These are phyloP conservation scores for Ctenopoma multispine DNA, from an alignment of 2,797 vertebrate genomes.

Conservation along the genomic window DNA sequence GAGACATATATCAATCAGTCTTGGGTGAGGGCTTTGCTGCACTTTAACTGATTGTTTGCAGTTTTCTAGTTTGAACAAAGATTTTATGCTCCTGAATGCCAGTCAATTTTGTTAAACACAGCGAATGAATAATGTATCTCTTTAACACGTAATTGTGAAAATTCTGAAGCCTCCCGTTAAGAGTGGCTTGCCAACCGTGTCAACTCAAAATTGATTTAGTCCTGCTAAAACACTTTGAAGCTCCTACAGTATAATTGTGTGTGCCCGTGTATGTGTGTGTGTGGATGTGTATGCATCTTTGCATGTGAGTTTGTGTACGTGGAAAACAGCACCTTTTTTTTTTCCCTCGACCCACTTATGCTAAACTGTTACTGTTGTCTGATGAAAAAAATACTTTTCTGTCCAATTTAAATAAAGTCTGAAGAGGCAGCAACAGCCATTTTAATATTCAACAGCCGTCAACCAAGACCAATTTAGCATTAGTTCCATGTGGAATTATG, in stretches of 20 bases:
- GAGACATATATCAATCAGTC: conserved; percentile 68
- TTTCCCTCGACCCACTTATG: conserved; percentile 83
- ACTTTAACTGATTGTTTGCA: conserved; percentile 77
- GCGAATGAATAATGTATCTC: conserved; percentile 85
- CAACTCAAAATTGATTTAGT: conserved; percentile 88
- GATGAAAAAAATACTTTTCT: conserved; percentile 83
- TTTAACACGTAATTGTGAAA: conserved; percentile 88
- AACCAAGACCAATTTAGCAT: conserved; percentile 89
- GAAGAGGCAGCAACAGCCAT: conserved; percentile 83
- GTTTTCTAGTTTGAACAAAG: conserved; percentile 73
- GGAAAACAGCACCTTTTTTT: conserved; percentile 76
- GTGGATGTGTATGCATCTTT: conserved; percentile 40
- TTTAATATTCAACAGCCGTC: conserved; percentile 89
- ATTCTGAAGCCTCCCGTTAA: conserved; percentile 86
- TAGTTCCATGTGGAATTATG: conserved; percentile 87
- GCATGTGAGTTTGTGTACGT: conserved; percentile 62
- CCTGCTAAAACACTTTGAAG: conserved; percentile 87
- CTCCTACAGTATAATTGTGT: conserved; percentile 84
- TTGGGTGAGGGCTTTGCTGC: conserved; percentile 66
- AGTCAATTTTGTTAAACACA: conserved; percentile 84
- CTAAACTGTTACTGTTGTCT: conserved; percentile 88
- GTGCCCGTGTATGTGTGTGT: conserved; percentile 38
- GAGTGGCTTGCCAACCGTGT: conserved; percentile 88
- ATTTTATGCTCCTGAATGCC: conserved; percentile 74
- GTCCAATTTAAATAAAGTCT: conserved; percentile 88